Evolutionary conservation across 2,888 invertebrate genomes (phyloP).

Genomic region (Lithophane semibrunnea): DNA sequence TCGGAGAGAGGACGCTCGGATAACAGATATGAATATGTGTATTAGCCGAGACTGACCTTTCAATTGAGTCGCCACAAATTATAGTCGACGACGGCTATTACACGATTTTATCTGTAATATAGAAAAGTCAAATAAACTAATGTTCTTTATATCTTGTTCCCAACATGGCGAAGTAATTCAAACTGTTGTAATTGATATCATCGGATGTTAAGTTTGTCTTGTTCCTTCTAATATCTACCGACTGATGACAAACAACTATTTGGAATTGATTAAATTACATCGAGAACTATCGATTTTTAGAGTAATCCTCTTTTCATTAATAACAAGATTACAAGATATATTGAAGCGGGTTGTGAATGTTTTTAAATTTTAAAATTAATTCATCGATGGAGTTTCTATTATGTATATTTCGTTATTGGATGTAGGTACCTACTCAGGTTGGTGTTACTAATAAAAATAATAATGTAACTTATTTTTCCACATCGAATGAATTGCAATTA

Average conservation of each 20-base stretch:
- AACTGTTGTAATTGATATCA: constrained; percentile 76
- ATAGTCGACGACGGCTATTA: constrained; percentile 73
- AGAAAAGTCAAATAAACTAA: constrained; percentile 78
- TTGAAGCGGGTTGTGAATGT: background rate
- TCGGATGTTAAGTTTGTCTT: constrained; percentile 70
- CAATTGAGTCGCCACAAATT: constrained; percentile 80
- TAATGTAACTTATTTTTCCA: background rate
- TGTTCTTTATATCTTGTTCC: constrained; percentile 76
- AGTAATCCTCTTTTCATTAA: constrained; percentile 15
- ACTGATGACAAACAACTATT: constrained; percentile 70
- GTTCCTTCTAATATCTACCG: constrained; percentile 71
- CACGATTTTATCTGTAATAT: constrained; percentile 80
- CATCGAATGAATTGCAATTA: background rate
- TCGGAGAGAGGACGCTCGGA: constrained; percentile 80
- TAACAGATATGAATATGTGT: constrained; percentile 81
- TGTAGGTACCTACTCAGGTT: background rate
- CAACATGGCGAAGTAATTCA: constrained; percentile 76
- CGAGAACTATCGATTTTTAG: constrained; percentile 32
- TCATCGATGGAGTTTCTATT: background rate
- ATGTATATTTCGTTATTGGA: background rate
- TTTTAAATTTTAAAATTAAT: constrained; percentile 6
- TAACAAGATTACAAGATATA: background rate
- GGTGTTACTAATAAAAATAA: background rate
- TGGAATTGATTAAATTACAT: constrained; percentile 62
- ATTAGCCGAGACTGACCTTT: constrained; percentile 79